These are phyloP conservation scores for Micromussa lordhowensis DNA, from an alignment of 92 coral and sea anemone species.

Conservation along the genomic window DNA sequence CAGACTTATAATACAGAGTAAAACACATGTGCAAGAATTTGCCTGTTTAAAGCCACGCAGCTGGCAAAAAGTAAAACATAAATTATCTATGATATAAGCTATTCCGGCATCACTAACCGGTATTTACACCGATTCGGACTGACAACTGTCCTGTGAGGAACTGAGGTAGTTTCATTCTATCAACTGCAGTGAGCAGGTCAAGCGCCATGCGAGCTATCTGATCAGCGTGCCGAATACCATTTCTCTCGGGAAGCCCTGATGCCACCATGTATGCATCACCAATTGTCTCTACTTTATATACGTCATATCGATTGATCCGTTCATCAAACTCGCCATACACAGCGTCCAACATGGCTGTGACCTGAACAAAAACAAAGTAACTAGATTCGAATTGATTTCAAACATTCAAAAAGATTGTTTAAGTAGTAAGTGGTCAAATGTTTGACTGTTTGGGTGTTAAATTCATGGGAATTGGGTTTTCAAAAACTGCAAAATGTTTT, in stretches of 20 bases:
- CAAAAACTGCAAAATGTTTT: too few species aligned
- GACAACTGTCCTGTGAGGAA: slow-evolving; percentile 37
- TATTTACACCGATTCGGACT: slow-evolving; percentile 75
- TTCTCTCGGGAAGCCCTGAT: slow-evolving; percentile 72
- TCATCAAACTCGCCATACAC: slow-evolving; percentile 64
- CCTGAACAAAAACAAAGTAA: neutral
- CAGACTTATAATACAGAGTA: too few species aligned
- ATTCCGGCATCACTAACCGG: slow-evolving; percentile 44
- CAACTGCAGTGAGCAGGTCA: slow-evolving; percentile 51
- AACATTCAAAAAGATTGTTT: too few species aligned
- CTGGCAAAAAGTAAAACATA: too few species aligned
- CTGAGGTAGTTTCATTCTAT: slow-evolving; percentile 31
- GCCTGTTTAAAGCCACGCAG: too few species aligned
- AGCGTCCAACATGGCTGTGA: slow-evolving; percentile 44
- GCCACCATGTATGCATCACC: slow-evolving; percentile 81
- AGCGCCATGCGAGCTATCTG: slow-evolving; percentile 79
- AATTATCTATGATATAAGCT: neutral
- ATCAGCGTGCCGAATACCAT: slow-evolving; percentile 70
- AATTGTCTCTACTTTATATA: slow-evolving; percentile 77
- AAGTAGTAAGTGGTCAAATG: too few species aligned
- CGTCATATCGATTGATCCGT: slow-evolving; percentile 69
- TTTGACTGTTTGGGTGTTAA: too few species aligned
- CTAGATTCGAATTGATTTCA: too few species aligned
- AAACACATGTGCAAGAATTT: too few species aligned
- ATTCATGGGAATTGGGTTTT: too few species aligned